phyloP scores from a whole-genome alignment of 1,140 invertebrate species.

The Diorhabda carinulata region DNA sequence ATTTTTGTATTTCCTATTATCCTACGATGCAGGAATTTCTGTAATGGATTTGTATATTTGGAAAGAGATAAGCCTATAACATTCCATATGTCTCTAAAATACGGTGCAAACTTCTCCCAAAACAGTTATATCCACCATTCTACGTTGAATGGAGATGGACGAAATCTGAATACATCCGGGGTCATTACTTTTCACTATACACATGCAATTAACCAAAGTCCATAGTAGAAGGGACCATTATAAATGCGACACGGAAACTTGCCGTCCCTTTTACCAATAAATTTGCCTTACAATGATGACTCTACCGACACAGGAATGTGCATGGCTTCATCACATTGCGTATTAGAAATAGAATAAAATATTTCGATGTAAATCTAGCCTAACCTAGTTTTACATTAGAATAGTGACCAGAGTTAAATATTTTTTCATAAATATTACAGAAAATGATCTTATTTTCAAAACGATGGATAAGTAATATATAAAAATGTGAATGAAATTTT shows the following conservation, averaged over 20 bases:
- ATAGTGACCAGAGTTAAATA: not conserved
- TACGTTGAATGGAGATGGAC: not conserved
- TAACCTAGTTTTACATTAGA: constrained; percentile 1
- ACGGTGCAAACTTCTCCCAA: not conserved
- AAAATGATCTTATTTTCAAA: too few species aligned
- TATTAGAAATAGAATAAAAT: not conserved
- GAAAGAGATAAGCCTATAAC: not conserved
- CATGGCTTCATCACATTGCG: not conserved
- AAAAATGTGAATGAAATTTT: too few species aligned
- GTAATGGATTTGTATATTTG: not conserved
- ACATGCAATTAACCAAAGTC: constrained; percentile 2
- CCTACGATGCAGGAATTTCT: too few species aligned
- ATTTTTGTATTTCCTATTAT: too few species aligned
- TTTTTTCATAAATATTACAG: too few species aligned
- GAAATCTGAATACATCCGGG: not conserved
- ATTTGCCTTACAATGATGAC: constrained; percentile 2
- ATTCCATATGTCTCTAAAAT: not conserved
- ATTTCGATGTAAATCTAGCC: not conserved
- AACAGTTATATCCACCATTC: not conserved
- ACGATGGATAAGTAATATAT: too few species aligned
- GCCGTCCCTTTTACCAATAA: not conserved
- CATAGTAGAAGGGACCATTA: constrained; percentile 1
- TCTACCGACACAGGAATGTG: not conserved
- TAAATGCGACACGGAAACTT: constrained; percentile 1
- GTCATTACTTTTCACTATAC: constrained; percentile 2